Evolutionary conservation across 1,140 invertebrate species (phyloP).

Genomic region (Lordiphosa mommai): DNA sequence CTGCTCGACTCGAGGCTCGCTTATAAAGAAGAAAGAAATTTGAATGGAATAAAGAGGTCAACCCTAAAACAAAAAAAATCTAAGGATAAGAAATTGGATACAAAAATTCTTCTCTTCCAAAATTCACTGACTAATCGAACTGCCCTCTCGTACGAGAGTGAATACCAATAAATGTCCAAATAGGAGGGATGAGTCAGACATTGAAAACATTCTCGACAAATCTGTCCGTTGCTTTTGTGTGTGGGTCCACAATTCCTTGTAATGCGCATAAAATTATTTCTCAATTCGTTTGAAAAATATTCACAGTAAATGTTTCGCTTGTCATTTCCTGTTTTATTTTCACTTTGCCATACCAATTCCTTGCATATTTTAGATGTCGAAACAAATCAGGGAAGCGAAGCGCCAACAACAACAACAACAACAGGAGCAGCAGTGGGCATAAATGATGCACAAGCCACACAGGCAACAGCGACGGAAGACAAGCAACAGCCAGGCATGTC

Average conservation of each 20-base stretch:
- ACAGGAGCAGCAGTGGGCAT: constrained; percentile 32
- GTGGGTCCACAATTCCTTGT: constrained; percentile 55
- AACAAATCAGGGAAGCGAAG: constrained; percentile 61
- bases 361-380: constrained; percentile 75
- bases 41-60: too few species aligned
- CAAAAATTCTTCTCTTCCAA: too few species aligned
- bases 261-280: constrained; percentile 68
- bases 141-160: too few species aligned
- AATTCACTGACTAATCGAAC: too few species aligned
- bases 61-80: too few species aligned
- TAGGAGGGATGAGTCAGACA: constrained; percentile 10
- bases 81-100: too few species aligned
- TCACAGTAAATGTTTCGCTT: constrained; percentile 57
- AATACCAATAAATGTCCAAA: constrained; percentile 67
- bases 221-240: constrained; percentile 10
- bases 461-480: constrained; percentile 25
- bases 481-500: constrained; percentile 22
- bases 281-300: constrained; percentile 59
- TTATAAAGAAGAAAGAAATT: too few species aligned
- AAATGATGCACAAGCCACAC: constrained; percentile 56
- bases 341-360: constrained; percentile 64
- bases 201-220: constrained; percentile 1
- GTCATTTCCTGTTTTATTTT: constrained; percentile 76
- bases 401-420: constrained; percentile 18
- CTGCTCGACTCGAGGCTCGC: too few species aligned